These are phyloP conservation scores for Anguilla pacifica DNA, from an alignment of 2,797 vertebrate species.

Conservation along the genomic window DNA sequence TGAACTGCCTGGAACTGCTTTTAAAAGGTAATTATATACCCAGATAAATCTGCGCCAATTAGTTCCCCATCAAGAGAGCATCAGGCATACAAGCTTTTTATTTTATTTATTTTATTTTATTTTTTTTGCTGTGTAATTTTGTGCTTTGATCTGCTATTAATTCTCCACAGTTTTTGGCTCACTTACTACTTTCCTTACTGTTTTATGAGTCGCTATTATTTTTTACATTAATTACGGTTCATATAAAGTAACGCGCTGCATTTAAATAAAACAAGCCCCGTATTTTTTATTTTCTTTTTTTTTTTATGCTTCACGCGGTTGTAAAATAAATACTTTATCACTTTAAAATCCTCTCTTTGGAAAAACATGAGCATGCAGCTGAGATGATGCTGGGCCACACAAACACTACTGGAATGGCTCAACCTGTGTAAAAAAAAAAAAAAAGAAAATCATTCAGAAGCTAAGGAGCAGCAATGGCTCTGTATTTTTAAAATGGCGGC, in stretches of 20 bases:
- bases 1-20: conserved; percentile 1
- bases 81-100: neutral
- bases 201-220: neutral
- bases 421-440: neutral
- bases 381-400: neutral
- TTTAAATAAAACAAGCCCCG: neutral
- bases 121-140: neutral
- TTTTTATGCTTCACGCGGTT: neutral
- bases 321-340: conserved; percentile 20
- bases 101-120: too few relatives aligned
- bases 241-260: neutral
- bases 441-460: neutral
- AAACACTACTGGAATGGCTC: neutral
- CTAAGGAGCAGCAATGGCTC: neutral
- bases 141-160: neutral
- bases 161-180: neutral
- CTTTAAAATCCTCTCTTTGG: conserved; percentile 6
- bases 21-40: conserved; percentile 13
- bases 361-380: neutral
- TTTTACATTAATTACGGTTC: neutral
- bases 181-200: neutral
- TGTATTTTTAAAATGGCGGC: neutral
- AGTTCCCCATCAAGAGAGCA: neutral
- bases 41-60: neutral
- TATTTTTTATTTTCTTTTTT: neutral